phyloP scores from a whole-genome alignment of 2,113 vertebrate genomes.

The Cairina moschata region DNA sequence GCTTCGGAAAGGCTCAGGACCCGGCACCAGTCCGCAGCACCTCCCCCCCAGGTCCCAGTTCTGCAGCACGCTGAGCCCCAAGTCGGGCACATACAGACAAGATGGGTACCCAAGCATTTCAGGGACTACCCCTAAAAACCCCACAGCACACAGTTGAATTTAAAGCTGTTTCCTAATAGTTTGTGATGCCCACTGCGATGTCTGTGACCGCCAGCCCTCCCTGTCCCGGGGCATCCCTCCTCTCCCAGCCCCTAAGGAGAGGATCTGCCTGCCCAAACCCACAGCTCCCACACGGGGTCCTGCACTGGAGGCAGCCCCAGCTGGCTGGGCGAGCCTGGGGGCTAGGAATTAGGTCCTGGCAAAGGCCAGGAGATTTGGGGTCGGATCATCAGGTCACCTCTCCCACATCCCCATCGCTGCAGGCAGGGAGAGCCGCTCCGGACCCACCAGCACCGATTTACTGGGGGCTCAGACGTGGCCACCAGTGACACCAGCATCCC shows the following conservation, averaged over 20 bases:
- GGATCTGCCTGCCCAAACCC: background rate
- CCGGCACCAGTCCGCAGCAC: too few relatives aligned
- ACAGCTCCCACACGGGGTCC: background rate
- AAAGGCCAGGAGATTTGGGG: fast-evolving
- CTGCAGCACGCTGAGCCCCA: background rate
- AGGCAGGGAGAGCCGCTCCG: background rate
- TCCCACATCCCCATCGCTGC: fast-evolving
- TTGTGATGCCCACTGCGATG: fast-evolving
- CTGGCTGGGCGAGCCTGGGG: background rate
- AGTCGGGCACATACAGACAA: fast-evolving
- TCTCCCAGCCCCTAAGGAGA: background rate
- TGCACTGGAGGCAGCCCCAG: background rate
- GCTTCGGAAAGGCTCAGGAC: fast-evolving
- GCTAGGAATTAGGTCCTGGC: background rate
- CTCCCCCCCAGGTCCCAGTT: background rate
- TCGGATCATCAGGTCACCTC: background rate
- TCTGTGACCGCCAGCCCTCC: fast-evolving
- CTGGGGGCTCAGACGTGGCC: background rate
- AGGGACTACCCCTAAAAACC: background rate
- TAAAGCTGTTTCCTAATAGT: background rate
- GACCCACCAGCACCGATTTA: fast-evolving
- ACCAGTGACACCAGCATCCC: background rate
- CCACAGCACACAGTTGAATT: fast-evolving
- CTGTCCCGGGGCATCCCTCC: background rate
- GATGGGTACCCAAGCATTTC: fast-evolving